Evolutionary conservation across 2,888 invertebrate genomes (phyloP), one percentile per base, ranked within the genome.

Genomic region (Aspidapion aeneum): DNA sequence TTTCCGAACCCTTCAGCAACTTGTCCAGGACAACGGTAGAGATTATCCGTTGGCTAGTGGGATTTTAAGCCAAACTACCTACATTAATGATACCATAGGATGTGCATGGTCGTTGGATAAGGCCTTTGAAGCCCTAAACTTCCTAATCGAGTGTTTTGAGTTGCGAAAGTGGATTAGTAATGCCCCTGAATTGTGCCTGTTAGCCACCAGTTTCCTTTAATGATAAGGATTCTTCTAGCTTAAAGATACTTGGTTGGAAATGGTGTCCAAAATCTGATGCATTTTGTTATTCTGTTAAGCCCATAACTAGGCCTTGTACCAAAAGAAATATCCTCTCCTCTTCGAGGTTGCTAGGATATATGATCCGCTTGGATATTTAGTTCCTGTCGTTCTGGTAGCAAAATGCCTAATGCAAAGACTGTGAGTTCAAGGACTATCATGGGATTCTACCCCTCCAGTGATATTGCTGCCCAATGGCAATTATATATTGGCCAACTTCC

Each of bases 71-170:
- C 9, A 9, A 17, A 48, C 21, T 12, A 17, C 22, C 17, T 58
- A 58, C 17, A 16, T 58, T 16, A 35, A 58, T 58, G 58, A 58
- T 48, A 17, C 21, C 2, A 19, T 58, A 18, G 20, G 17, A 17
- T 19, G 7, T 12, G 22, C 58, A 9, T 9, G n/a, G 2, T 17
- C 20, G 7, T 7, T 58, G 35, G 58, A 48, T 18, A 5, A 58
- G 35, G 58, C 48, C 16, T 7, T 21, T 9, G 35, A 58, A 35
- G 9, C 21, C 7, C 58, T 51, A 48, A 2, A 48, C 16, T 7
- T 3, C 3, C 35, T 58, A 5, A 22, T 58, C 7, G 35, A 35
- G 12, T n/a, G 58, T 19, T 18, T 58, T 48, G 52, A 52, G n/a
- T 35, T 35, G 7, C 18, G 21, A 12, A 21, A 48, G n/a, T 58